Base-by-base conservation (phyloP, 2,113 vertebrate genomes). In the Psittacus erithacus region DNA sequence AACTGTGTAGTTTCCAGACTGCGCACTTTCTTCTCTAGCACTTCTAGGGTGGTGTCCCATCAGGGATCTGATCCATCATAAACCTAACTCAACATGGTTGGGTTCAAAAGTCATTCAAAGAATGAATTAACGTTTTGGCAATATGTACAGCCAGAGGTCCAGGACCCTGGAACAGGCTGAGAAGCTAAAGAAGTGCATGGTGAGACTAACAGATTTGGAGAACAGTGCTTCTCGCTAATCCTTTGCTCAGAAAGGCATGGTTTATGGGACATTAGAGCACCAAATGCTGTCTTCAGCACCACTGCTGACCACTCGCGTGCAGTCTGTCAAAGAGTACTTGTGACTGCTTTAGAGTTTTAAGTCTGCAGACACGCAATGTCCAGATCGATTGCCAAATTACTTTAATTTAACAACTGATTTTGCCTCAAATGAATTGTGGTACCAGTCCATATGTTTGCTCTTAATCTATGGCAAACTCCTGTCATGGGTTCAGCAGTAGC, bases 321-420 rank as follows among this genome's bases (percentile, higher is more conserved):
- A 31, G 41, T 27, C 55, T 85, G 15, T 27, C 17, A 28, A 55
- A 74, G 11, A 65, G 27, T 35, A 55, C 8, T n/a, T 29, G 22
- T 52, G 70, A 82, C 8, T 87, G 13, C 22, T 78, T 87, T 78
- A 13, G 20, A 31, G 18, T 88, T 87, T 82, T 44, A 64, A 75
- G 33, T 15, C 17, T 90, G 62, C 35, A 89, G 75, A 76, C 17
- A 67, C 25, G 41, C 31, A 44, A 38, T 35, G 24, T 15, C 62
- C 60, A 60, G 23, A 62, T 10, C 2, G 2, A 59, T 84, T 70
- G 12, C 50, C 62, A 87, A 74, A 60, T 76, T 59, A 60, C 46
- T 46, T 47, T 91, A 57, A 92, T 69, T 83, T 83, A 91, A 47
- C 47, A 90, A 90, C 24, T 50, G 35, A 87, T 87, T 91, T 85